Base-by-base conservation (phyloP, 2,113 vertebrate genomes). In the Campylorhamphus procurvoides region DNA sequence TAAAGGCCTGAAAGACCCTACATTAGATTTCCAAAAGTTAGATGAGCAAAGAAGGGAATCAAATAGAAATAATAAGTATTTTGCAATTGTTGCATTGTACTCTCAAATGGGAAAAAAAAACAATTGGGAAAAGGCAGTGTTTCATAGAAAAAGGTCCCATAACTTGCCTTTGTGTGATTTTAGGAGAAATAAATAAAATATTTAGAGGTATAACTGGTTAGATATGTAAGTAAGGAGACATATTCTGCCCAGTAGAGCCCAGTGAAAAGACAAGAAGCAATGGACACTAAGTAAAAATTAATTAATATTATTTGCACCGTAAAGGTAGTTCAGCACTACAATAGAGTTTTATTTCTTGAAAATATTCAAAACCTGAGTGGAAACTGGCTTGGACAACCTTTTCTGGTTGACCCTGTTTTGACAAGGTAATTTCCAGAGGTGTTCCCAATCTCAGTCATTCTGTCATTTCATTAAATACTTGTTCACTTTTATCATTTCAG, bases 231-330 rank as follows among this genome's bases (percentile, higher is more conserved):
- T 20, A 47, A 62, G 81, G 40, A 72, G 12, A 0, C 40, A 93
- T 19, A 58, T 49, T 58, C 47, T 81, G n/a, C 6, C 46, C 28
- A 80, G 2, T 9, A 80, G 11, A 33, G 18, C 9, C 28, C 25
- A 33, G 11, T 33, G 19, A 76, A 84, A 76, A 72, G 28, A 55
- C 3, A 80, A 19, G 12, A 90, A 16, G 35, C 33, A 67, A 56
- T 0, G 1, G 25, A 19, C 24, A 71, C 0, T 2, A 55, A 71
- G 4, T 18, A 55, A 84, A 40, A 40, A 40, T 40, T 5, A 68
- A 20, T 20, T 18, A 22, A 7, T 44, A 1, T 25, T 69, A 79
- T 81, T 93, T 50, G 58, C 46, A 37, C 17, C 50, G 1, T 18
- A 47, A 63, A 52, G 12, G 8, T 59, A 59, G 73, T 62, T 84